Percentiles rank a stretch among this genome's conserved stretches.
Conservation (phyloP, 2,113 vertebrate species). For the Isurus oxyrinchus region DNA sequence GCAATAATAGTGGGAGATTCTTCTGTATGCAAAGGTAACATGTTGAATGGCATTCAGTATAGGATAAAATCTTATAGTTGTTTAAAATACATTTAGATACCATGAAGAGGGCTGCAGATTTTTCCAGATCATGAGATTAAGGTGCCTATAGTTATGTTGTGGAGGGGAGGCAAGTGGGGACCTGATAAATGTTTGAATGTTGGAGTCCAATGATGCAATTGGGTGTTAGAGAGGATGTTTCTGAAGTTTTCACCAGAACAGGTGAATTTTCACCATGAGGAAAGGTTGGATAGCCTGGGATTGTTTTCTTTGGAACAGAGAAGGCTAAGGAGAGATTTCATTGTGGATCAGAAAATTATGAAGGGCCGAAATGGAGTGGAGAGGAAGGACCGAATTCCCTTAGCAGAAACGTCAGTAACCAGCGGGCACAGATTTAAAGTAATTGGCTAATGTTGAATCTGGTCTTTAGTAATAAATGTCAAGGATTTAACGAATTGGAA, state of each 20-base stretch:
- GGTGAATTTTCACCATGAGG: neutral
- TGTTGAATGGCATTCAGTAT: neutral
- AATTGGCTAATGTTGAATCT: neutral
- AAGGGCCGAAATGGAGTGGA: too few species aligned
- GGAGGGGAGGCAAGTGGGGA: too few species aligned
- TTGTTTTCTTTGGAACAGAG: too few species aligned
- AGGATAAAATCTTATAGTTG: neutral
- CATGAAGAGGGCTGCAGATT: too few species aligned
- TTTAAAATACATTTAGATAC: too few species aligned
- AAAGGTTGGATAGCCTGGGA: neutral
- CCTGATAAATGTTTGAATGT: too few species aligned
- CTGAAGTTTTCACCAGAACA: neutral
- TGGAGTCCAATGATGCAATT: too few species aligned
- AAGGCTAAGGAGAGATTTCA: too few species aligned
- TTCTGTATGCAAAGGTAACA: neutral
- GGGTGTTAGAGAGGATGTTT: neutral
- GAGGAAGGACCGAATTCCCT: too few species aligned
- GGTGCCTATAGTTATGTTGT: too few species aligned
- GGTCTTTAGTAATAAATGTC: neutral
- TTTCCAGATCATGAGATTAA: too few species aligned
- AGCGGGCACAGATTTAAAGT: neutral
- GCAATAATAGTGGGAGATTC: neutral
- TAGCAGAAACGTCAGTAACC: neutral
- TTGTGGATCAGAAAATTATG: too few species aligned
- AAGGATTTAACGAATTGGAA: neutral